Conservation (phyloP, 2,888 invertebrate genomes). For the Cataglyphis rosenhaueri region DNA sequence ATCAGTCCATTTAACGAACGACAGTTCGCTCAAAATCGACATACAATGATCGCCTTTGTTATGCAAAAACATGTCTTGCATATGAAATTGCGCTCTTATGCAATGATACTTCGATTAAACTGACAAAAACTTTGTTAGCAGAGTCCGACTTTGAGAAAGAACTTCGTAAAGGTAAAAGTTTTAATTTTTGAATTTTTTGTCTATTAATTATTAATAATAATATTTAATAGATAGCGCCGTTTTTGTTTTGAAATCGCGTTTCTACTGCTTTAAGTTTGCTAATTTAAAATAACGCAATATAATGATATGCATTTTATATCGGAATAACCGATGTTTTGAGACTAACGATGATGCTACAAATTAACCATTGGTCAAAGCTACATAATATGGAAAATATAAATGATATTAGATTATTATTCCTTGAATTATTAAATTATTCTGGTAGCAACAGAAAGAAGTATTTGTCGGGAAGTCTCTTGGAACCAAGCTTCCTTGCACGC, state of each 20-base stretch:
- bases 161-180: not conserved
- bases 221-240: not conserved
- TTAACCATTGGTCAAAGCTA: not conserved
- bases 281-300: not conserved
- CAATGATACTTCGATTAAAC: not conserved
- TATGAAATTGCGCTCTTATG: not conserved
- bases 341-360: not conserved
- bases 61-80: not conserved
- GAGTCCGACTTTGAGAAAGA: not conserved
- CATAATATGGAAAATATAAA: too few relatives aligned
- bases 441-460: not conserved
- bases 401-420: not conserved
- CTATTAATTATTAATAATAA: constrained; percentile 3
- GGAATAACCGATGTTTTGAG: not conserved
- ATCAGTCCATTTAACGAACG: not conserved
- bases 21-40: not conserved
- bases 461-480: not conserved
- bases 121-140: not conserved
- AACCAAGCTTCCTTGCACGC: not conserved
- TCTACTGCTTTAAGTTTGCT: not conserved
- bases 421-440: not conserved
- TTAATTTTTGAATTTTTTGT: not conserved
- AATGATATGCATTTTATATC: not conserved
- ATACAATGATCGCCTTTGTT: not conserved
- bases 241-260: not conserved